phyloP scores from a whole-genome alignment of 2,888 invertebrate genomes.

The Monoplex corrugatus region DNA sequence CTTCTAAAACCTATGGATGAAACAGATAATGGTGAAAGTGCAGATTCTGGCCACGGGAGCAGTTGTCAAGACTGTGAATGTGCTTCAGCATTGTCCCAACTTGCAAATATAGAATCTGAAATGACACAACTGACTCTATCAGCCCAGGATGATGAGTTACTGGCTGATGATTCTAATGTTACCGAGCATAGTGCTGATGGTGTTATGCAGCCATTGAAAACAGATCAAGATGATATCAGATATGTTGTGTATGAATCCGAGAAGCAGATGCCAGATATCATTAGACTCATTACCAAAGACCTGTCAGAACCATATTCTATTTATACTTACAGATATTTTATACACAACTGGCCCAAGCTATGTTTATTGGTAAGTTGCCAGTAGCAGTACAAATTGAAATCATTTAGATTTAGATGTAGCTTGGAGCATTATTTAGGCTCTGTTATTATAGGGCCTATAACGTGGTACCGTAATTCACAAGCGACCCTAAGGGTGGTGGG shows the following conservation, averaged over 20 bases:
- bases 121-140: constrained; percentile 22
- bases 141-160: background rate
- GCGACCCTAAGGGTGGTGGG: too few relatives aligned
- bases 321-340: constrained; percentile 99
- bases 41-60: constrained; percentile 55
- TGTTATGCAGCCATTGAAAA: constrained; percentile 1
- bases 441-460: too few relatives aligned
- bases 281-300: constrained; percentile 99
- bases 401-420: too few relatives aligned
- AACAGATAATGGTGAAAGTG: constrained; percentile 54
- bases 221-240: constrained; percentile 68
- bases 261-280: constrained; percentile 98
- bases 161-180: background rate
- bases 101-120: constrained; percentile 38
- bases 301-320: constrained; percentile 99
- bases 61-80: constrained; percentile 57
- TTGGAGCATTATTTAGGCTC: too few relatives aligned
- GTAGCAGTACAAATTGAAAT: too few relatives aligned
- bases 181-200: constrained; percentile 16
- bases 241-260: constrained; percentile 91
- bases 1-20: constrained; percentile 53
- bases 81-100: constrained; percentile 48
- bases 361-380: constrained; percentile 92
- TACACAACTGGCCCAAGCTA: constrained; percentile 99
- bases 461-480: too few relatives aligned